Conservation (phyloP, 2,113 vertebrate genomes). For the Amphiprion percula region DNA sequence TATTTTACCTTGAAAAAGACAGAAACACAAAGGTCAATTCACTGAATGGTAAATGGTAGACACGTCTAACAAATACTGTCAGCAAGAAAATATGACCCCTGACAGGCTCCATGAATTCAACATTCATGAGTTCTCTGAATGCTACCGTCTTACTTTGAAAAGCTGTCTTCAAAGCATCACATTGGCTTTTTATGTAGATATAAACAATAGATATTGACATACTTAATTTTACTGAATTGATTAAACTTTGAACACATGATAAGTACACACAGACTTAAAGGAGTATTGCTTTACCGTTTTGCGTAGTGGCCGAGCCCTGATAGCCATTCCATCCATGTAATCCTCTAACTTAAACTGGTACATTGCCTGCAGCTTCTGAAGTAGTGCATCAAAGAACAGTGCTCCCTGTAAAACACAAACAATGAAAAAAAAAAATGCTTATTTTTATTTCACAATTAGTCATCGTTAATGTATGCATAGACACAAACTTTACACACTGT, state of each 20-base stretch:
- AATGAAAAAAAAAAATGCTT: background rate
- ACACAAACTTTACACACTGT: background rate
- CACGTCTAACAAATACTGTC: too few relatives aligned
- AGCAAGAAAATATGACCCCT: too few relatives aligned
- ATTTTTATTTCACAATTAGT: background rate
- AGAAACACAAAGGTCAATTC: conserved; percentile 13
- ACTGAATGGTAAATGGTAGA: too few relatives aligned
- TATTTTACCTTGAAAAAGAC: conserved; percentile 92
- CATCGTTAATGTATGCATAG: background rate
- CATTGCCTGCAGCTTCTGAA: conserved; percentile 94
- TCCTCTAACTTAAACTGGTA: conserved; percentile 97
- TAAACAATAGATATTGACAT: background rate
- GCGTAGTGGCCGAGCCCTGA: conserved; percentile 92
- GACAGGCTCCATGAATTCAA: too few relatives aligned
- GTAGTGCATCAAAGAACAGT: conserved; percentile 92
- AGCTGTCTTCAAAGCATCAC: too few relatives aligned
- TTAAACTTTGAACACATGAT: background rate
- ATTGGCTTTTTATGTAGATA: too few relatives aligned
- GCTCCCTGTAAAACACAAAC: conserved; percentile 87
- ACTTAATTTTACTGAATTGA: background rate
- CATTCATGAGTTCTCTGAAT: too few relatives aligned
- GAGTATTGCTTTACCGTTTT: conserved; percentile 87
- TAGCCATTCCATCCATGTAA: conserved; percentile 97
- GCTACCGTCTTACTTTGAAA: too few relatives aligned
- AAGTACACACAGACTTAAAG: background rate